Evolutionary conservation across 2,888 invertebrate species (phyloP).

Genomic region (Agonopterix heracliana): DNA sequence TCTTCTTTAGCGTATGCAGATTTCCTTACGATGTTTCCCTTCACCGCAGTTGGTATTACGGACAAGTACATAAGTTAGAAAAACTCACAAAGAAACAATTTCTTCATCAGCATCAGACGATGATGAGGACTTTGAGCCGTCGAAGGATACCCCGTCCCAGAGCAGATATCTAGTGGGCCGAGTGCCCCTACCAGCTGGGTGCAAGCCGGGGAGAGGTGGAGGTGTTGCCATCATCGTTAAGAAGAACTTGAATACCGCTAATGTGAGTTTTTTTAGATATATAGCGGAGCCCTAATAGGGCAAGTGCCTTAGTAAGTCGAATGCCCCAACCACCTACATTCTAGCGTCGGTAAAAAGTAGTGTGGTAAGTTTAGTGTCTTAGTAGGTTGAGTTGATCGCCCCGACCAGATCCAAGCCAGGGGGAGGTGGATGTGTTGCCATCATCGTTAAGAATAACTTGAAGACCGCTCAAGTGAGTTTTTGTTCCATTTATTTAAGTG

Average conservation of each 20-base stretch:
- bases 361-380: too few relatives aligned
- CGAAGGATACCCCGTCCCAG: slow-evolving; percentile 15
- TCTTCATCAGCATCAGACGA: slow-evolving; percentile 38
- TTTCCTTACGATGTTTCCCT: too few relatives aligned
- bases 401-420: slow-evolving; percentile 40
- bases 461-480: slow-evolving; percentile 32
- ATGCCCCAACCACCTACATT: too few relatives aligned
- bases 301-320: slow-evolving; percentile 10
- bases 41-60: too few relatives aligned
- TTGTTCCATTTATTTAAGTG: too few relatives aligned
- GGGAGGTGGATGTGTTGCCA: slow-evolving; percentile 44
- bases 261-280: slow-evolving; percentile 23
- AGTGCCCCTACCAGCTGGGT: slow-evolving; percentile 40
- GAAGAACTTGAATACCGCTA: slow-evolving; percentile 27
- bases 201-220: slow-evolving; percentile 46
- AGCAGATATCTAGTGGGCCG: slow-evolving; percentile 46
- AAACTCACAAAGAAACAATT: neutral
- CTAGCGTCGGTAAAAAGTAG: too few relatives aligned
- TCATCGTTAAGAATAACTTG: slow-evolving; percentile 35
- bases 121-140: slow-evolving; percentile 24
- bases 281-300: too few relatives aligned
- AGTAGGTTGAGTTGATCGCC: slow-evolving; percentile 40
- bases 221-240: slow-evolving; percentile 43
- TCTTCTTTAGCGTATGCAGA: too few relatives aligned
- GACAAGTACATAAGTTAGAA: too few relatives aligned